phyloP scores from a whole-genome alignment of 2,888 invertebrate species.

The Orthosia incerta region DNA sequence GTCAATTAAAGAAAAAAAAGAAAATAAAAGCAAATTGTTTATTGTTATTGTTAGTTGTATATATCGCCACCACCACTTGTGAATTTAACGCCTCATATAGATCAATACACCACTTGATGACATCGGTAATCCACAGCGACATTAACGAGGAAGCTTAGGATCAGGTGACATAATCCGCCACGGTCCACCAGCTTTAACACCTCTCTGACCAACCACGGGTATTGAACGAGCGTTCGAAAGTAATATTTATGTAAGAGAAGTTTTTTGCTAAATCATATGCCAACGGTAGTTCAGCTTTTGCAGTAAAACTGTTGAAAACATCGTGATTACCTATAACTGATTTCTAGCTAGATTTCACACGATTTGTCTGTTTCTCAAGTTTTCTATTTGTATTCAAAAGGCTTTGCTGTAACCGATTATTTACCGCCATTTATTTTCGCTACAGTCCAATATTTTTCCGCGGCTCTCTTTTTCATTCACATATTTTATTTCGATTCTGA shows the following conservation, averaged over 20 bases:
- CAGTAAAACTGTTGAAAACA: constrained; percentile 15
- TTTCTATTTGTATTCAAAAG: neutral
- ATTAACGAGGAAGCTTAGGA: constrained; percentile 30
- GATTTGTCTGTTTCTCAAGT: neutral
- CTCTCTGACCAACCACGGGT: constrained; percentile 18
- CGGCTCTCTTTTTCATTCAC: constrained; percentile 22
- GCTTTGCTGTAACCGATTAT: neutral
- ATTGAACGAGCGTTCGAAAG: constrained; percentile 14
- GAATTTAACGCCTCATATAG: neutral
- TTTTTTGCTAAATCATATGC: constrained; percentile 7
- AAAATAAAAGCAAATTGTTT: neutral
- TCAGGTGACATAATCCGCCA: constrained; percentile 48
- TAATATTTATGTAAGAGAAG: neutral
- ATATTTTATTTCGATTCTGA: constrained; percentile 37
- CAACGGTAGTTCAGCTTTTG: constrained; percentile 3
- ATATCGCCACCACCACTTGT: neutral
- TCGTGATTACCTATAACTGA: neutral
- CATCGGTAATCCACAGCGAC: constrained; percentile 31
- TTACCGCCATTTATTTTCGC: neutral
- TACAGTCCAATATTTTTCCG: constrained; percentile 1
- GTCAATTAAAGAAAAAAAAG: neutral
- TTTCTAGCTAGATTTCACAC: neutral
- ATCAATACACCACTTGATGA: constrained; percentile 5
- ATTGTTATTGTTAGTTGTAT: neutral
- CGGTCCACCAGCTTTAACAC: constrained; percentile 27